phyloP scores from a whole-genome alignment of 2,113 vertebrate genomes.

The Halichoeres trimaculatus region DNA sequence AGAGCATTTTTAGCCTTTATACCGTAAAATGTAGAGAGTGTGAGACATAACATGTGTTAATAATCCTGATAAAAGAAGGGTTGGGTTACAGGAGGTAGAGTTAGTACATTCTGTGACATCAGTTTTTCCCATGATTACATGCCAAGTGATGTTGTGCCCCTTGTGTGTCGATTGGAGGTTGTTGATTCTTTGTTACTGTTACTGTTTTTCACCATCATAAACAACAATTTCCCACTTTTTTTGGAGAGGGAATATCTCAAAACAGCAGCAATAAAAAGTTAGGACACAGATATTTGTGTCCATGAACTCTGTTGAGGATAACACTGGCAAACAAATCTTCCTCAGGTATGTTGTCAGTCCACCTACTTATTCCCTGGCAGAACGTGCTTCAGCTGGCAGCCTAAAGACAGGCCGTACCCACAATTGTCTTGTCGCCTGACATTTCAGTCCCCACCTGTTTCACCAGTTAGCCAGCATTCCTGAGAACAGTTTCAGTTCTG shows the following conservation, averaged over 20 bases:
- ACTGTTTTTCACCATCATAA: background rate
- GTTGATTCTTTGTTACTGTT: background rate
- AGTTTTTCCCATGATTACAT: background rate
- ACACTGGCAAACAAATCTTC: background rate
- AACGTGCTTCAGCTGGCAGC: background rate
- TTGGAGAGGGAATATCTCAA: too few species aligned
- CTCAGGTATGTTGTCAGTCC: background rate
- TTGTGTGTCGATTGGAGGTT: background rate
- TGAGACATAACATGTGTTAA: background rate
- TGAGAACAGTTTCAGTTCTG: slow-evolving; percentile 46
- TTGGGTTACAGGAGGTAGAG: background rate
- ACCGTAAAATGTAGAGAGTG: background rate
- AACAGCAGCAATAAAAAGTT: too few species aligned
- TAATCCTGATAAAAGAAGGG: background rate
- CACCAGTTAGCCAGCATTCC: slow-evolving; percentile 69
- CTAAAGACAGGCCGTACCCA: background rate
- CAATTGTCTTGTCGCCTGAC: background rate
- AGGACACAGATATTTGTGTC: background rate
- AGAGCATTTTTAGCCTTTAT: too few species aligned
- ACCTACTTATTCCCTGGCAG: background rate
- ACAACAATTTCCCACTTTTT: too few species aligned
- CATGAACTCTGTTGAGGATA: background rate
- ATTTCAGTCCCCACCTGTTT: slow-evolving; percentile 26
- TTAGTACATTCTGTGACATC: background rate
- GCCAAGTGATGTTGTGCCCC: background rate